Conservation (phyloP, 2,888 invertebrate species). For the Bimastos eiseni region DNA sequence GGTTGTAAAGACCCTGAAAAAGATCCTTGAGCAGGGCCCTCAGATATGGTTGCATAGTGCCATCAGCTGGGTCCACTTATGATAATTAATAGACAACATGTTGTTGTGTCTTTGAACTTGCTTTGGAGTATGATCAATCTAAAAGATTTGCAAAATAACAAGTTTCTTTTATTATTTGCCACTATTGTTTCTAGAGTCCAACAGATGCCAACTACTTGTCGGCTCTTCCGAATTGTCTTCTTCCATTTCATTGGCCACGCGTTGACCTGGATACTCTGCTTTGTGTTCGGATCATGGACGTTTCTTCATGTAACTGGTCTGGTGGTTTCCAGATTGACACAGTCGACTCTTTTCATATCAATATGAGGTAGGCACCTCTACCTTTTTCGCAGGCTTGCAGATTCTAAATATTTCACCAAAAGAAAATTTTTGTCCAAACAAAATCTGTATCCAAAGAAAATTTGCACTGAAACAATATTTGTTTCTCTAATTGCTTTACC, state of each 20-base stretch:
- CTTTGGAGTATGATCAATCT: background rate
- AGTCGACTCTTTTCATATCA: conserved; percentile 83
- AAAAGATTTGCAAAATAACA: background rate
- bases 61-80: background rate
- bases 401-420: no score
- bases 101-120: background rate
- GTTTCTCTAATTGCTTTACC: background rate
- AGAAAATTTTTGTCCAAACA: background rate
- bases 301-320: conserved; percentile 74
- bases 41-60: background rate
- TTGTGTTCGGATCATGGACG: conserved; percentile 76
- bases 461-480: background rate
- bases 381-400: background rate
- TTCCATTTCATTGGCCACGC: conserved; percentile 96
- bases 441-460: background rate
- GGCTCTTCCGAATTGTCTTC: conserved; percentile 82
- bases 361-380: conserved; percentile 71
- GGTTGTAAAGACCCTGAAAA: background rate
- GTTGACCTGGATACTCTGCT: conserved; percentile 85
- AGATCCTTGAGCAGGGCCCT: background rate
- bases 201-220: conserved; percentile 68
- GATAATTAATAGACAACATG: background rate
- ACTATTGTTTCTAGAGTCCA: conserved; percentile 27
- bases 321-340: conserved; percentile 86
- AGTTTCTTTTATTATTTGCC: background rate